Base-by-base conservation (phyloP, 2,888 invertebrate genomes). In the Drosophila monieri region DNA sequence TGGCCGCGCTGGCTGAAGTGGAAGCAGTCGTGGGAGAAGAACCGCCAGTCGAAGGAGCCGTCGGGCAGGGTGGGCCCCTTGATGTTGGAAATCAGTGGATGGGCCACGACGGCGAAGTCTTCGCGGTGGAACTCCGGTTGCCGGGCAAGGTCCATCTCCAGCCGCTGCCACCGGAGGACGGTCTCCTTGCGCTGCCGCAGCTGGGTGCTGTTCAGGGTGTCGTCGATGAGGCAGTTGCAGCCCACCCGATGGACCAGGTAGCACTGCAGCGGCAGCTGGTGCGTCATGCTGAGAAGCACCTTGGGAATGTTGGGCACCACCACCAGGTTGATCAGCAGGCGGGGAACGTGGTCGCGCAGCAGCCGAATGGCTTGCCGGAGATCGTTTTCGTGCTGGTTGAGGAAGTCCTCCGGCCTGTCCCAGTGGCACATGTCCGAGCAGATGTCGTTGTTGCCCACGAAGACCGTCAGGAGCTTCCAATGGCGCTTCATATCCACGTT, bases 391-490 rank as follows among this genome's bases (percentile, higher is more conserved):
- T 94, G 94, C 3, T 90, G 90, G 1, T 93, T 76, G n/a, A 91
- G 71, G 59, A 89, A 64, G 3, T 85, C 77, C 54, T 90, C 87
- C 0, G 91, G 84, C 46, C 92, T 88, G 9, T 90, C 80, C 44
- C 89, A 72, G 74, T 91, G 93, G 74, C 94, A 94, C 56, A 94
- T 89, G 44, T 94, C 92, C 0, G 89, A 71, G 78, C 94, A 94
- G 74, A 94, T 92, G 75, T 94, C 94, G 81, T 94, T 94, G 30
- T 92, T 89, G 21, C 94, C 94, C 41, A 94, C 92, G 89, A 93
- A 92, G 1, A 94, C 78, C 0, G 93, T 93, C 18, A 94, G 89
- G 41, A 94, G 77, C 90, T 94, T 94, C 94, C 94, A 94, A 75
- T 94, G 92, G 6, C 91, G 91, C 30, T 92, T 73, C 61, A 94